phyloP scores from a whole-genome alignment of 2,888 invertebrate species.

The Leptinotarsa peninsularis region DNA sequence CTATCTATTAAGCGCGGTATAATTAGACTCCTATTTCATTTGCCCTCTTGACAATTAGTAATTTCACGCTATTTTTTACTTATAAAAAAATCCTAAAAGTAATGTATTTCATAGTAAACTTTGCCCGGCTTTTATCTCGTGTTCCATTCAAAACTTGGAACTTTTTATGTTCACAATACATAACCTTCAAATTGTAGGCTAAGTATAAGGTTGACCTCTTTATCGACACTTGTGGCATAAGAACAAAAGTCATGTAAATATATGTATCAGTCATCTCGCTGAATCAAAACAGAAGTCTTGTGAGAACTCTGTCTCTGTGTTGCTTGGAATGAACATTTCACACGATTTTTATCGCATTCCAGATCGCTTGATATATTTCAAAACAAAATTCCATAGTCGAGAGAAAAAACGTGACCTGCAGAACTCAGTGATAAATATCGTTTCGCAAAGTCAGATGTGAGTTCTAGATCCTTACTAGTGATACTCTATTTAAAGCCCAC shows the following conservation, averaged over 20 bases:
- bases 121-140: no score
- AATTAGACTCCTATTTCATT: no score
- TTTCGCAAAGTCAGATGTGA: conserved; percentile 30
- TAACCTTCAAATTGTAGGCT: no score
- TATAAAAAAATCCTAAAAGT: no score
- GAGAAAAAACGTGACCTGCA: conserved; percentile 21
- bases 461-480: not conserved
- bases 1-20: no score
- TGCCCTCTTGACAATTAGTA: no score
- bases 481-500: not conserved
- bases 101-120: no score
- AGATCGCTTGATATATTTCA: conserved; percentile 26
- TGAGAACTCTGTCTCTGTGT: no score
- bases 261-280: not conserved
- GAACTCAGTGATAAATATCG: conserved; percentile 29
- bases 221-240: not conserved
- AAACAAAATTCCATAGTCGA: conserved; percentile 27
- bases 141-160: no score
- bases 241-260: not conserved
- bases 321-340: conserved; percentile 28
- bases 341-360: conserved; percentile 37
- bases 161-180: no score
- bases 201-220: no score
- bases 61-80: no score
- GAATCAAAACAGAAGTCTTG: not conserved